Evolutionary conservation across 1,140 invertebrate genomes (phyloP).

Genomic region (Drosophila miranda): DNA sequence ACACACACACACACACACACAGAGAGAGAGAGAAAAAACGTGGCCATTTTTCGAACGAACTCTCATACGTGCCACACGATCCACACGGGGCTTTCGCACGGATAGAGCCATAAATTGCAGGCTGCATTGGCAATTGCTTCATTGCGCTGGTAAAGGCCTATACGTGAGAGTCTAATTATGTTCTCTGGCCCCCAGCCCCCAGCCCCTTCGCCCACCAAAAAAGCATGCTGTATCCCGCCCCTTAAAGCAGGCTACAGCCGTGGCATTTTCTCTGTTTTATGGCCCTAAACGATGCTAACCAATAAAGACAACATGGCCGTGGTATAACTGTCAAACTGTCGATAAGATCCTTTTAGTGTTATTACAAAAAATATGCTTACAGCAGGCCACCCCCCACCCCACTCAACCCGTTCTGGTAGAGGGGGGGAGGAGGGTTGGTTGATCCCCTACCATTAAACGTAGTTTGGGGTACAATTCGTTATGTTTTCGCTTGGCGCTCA

Average conservation of each 20-base stretch:
- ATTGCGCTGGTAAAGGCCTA: conserved; percentile 35
- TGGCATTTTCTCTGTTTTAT: conserved; percentile 39
- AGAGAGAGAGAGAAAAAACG: conserved; percentile 48
- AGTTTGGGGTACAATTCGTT: conserved; percentile 77
- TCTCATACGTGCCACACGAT: conserved; percentile 68
- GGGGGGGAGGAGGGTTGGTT: too few species aligned
- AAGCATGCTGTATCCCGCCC: conserved; percentile 3
- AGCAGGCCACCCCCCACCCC: background rate
- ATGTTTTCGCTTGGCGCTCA: conserved; percentile 58
- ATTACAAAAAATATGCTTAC: conserved; percentile 69
- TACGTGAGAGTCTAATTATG: conserved; percentile 65
- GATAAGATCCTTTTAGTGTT: conserved; percentile 71
- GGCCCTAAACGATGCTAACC: conserved; percentile 35
- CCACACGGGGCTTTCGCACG: conserved; percentile 29
- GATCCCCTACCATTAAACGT: conserved; percentile 50
- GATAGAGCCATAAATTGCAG: conserved; percentile 58
- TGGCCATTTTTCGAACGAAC: conserved; percentile 64
- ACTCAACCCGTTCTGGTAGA: background rate
- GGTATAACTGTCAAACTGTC: conserved; percentile 34
- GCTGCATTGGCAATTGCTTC: conserved; percentile 65
- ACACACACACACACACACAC: too few species aligned
- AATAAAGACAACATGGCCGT: conserved; percentile 25
- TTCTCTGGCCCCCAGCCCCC: background rate
- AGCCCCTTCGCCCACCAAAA: background rate
- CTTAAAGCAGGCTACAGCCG: conserved; percentile 26